phyloP scores from a whole-genome alignment of 2,797 vertebrate genomes.

The Sebastes hubbsi region DNA sequence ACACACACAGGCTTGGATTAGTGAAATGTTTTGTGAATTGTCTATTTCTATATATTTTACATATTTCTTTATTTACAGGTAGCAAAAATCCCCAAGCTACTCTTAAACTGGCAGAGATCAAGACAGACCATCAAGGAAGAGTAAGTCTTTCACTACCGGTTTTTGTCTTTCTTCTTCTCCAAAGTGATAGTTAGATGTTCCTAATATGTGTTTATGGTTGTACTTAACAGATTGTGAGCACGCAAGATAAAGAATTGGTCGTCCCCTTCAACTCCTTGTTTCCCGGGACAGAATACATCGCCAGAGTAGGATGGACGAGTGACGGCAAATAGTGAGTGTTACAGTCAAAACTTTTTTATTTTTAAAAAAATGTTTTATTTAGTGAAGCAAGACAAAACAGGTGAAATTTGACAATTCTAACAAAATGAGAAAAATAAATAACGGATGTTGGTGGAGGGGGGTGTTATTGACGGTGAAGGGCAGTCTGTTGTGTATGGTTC shows the following conservation, averaged over 20 bases:
- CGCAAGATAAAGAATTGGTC: constrained; percentile 92
- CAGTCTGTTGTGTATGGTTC: no score
- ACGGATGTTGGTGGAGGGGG: no score
- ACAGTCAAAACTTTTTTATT: no score
- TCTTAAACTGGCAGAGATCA: constrained; percentile 93
- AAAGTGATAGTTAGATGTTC: neutral
- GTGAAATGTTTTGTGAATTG: neutral
- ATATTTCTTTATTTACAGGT: constrained; percentile 74
- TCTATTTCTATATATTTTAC: neutral
- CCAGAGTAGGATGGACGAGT: constrained; percentile 94
- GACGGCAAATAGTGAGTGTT: constrained; percentile 93
- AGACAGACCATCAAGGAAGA: constrained; percentile 89
- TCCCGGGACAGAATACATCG: constrained; percentile 93
- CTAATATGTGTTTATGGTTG: constrained; percentile 16
- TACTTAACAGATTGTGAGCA: constrained; percentile 84
- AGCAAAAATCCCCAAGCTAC: constrained; percentile 97
- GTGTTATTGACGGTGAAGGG: no score
- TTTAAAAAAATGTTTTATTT: no score
- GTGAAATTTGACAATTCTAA: no score
- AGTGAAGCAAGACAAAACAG: no score
- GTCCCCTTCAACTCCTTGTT: constrained; percentile 90
- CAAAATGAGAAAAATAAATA: no score
- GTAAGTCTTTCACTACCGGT: constrained; percentile 69
- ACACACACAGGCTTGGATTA: neutral
- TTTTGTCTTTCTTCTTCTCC: neutral